Evolutionary conservation across 2,797 vertebrate genomes (phyloP).

Genomic region (Rhincodon typus): DNA sequence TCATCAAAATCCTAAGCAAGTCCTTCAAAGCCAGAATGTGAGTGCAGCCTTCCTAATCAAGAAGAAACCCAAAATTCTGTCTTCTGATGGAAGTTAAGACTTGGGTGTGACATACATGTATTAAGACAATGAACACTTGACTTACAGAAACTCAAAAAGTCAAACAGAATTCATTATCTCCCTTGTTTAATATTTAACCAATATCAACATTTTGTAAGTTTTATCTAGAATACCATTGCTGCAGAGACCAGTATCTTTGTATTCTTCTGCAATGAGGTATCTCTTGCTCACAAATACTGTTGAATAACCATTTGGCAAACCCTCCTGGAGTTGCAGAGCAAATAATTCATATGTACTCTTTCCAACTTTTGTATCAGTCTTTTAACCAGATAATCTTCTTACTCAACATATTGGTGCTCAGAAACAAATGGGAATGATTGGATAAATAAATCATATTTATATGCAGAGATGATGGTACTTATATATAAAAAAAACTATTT

Average conservation of each 20-base stretch:
- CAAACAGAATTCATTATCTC: constrained; percentile 64
- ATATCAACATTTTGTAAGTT: constrained; percentile 64
- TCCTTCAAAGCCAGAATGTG: neutral
- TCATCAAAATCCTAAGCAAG: neutral
- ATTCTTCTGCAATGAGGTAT: constrained; percentile 67
- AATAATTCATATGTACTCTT: constrained; percentile 67
- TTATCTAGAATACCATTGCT: constrained; percentile 76
- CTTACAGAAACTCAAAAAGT: constrained; percentile 63
- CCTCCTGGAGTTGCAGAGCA: constrained; percentile 64
- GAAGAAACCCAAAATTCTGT: neutral
- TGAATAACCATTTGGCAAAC: constrained; percentile 69
- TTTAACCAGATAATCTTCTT: constrained; percentile 18
- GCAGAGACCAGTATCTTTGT: constrained; percentile 68
- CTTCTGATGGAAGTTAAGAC: neutral
- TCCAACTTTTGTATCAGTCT: constrained; percentile 60
- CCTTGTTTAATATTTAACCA: constrained; percentile 86
- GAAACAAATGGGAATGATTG: neutral
- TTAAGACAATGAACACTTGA: constrained; percentile 50
- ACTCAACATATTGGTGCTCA: neutral
- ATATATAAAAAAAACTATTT: neutral
- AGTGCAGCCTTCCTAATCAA: neutral
- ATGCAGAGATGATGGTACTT: too few species aligned
- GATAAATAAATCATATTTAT: neutral
- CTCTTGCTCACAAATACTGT: constrained; percentile 63
- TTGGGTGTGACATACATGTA: constrained; percentile 9